Percentiles rank a stretch among this genome's conserved stretches.
Evolutionary conservation across 2,797 vertebrate species (phyloP).

Genomic region (Rhincodon typus): DNA sequence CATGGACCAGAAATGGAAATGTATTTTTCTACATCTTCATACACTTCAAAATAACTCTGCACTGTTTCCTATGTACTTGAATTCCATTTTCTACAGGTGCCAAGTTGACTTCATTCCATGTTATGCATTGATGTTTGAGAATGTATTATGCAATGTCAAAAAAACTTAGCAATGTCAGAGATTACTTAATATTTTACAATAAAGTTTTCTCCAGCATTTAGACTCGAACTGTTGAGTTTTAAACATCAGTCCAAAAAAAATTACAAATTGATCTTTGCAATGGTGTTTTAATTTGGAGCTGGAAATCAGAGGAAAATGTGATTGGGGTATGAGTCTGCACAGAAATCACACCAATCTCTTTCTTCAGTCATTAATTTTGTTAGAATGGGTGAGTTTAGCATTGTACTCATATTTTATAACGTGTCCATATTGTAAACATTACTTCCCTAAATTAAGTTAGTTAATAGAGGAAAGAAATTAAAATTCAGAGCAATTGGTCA

Average conservation of each 20-base stretch:
- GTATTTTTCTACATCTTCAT: neutral
- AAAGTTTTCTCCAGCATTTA: neutral
- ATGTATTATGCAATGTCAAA: neutral
- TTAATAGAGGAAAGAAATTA: neutral
- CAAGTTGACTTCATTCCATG: neutral
- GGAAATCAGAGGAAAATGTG: neutral
- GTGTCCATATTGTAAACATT: neutral
- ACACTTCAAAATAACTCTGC: neutral
- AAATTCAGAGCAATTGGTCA: neutral
- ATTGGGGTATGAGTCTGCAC: neutral
- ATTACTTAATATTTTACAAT: neutral
- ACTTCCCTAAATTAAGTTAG: neutral
- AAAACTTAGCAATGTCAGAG: neutral
- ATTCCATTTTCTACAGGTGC: neutral
- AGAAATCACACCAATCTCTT: neutral
- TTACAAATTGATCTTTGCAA: neutral
- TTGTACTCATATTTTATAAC: neutral
- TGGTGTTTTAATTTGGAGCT: neutral
- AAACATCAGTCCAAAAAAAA: neutral
- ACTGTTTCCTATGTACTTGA: neutral
- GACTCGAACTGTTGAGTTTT: neutral
- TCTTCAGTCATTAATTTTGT: neutral
- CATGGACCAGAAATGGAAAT: neutral
- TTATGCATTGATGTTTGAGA: neutral
- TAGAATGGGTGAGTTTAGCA: neutral